Evolutionary conservation across 2,797 vertebrate genomes (phyloP).

Genomic region (Allochrocebus solatus): DNA sequence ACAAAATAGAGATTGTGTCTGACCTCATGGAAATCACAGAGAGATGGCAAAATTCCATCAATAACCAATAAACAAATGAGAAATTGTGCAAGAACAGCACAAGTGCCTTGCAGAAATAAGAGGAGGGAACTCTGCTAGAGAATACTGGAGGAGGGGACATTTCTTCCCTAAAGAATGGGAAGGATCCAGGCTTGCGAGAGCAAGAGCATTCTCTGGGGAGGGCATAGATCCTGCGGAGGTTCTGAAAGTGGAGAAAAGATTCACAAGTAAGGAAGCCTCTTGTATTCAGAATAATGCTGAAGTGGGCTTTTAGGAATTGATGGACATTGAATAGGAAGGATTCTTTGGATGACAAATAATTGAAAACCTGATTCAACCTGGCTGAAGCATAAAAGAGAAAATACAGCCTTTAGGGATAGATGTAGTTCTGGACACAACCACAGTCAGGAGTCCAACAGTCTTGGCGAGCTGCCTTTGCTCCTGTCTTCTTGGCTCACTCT

Average conservation of each 20-base stretch:
- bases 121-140: background rate
- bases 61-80: background rate
- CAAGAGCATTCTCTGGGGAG: background rate
- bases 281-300: too few relatives aligned
- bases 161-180: background rate
- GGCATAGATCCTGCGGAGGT: accelerated
- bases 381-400: background rate
- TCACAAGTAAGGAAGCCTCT: too few relatives aligned
- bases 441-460: background rate
- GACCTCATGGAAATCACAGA: background rate
- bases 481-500: background rate
- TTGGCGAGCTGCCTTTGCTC: background rate
- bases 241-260: background rate
- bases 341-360: background rate
- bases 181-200: background rate
- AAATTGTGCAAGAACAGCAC: background rate
- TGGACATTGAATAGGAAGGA: background rate
- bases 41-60: background rate
- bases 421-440: accelerated
- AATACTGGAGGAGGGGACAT: background rate
- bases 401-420: accelerated
- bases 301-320: background rate
- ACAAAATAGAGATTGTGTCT: background rate
- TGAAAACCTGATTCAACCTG: background rate
- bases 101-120: background rate